Percentiles rank a stretch among this genome's conserved stretches.
Evolutionary conservation across 2,113 vertebrate species (phyloP).

Genomic region (Chamaetylas fuelleborni): DNA sequence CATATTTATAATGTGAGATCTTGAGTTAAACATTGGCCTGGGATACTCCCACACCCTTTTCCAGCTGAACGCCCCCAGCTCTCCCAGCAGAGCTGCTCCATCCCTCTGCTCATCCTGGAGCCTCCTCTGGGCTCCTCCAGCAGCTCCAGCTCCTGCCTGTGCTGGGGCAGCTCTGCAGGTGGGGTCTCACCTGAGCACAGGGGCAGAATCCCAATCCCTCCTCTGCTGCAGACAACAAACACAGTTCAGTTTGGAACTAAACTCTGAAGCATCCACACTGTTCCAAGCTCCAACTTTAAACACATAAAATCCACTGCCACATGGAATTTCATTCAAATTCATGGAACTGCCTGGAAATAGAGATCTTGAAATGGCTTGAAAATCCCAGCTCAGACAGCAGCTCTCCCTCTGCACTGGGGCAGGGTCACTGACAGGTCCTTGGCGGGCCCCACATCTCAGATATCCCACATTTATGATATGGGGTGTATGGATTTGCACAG

Average conservation of each 20-base stretch:
- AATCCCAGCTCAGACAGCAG: not conserved
- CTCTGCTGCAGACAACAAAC: not conserved
- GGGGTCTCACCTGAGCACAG: not conserved
- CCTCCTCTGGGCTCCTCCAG: not conserved
- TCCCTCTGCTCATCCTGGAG: not conserved
- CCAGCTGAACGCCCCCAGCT: not conserved
- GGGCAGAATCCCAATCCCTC: not conserved
- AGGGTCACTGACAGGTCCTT: not conserved
- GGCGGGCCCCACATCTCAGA: not conserved
- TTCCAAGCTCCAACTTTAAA: not conserved
- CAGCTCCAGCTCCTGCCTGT: not conserved
- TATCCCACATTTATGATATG: rapidly evolving
- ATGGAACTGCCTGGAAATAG: not conserved
- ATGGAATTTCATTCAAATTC: not conserved
- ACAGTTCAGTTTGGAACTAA: not conserved
- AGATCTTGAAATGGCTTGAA: not conserved
- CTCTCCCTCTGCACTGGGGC: not conserved
- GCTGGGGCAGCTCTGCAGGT: not conserved
- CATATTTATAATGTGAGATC: not conserved
- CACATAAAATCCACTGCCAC: not conserved
- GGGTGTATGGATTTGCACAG: not conserved
- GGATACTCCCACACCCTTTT: no score
- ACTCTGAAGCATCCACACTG: not conserved
- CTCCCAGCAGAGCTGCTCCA: not conserved
- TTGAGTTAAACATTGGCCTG: not conserved